Base-by-base conservation (phyloP, 2,113 vertebrate genomes). In the Heloderma charlesbogerti region DNA sequence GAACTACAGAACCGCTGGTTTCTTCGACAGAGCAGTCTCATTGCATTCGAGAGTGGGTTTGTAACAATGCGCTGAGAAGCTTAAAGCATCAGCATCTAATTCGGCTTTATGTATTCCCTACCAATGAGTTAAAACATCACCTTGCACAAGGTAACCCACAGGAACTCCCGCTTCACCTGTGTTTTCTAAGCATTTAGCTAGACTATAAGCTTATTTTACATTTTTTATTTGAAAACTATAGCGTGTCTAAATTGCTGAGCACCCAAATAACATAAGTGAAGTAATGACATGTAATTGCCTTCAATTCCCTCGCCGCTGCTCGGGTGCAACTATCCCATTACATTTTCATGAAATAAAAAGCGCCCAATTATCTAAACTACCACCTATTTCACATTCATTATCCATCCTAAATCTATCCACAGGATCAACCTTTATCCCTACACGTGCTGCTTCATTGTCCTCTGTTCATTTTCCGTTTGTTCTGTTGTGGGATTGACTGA, bases 371-470 rank as follows among this genome's bases (percentile, higher is more conserved):
- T 95, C 93, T 94, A 94, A 96, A 96, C 92, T 94, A 94, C 91
- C 92, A 96, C 94, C 93, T 96, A 95, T 94, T 97, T 93, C 94
- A 93, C 94, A 94, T 96, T 96, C 96, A 96, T 96, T 95, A 96
- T 92, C 91, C 94, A 92, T 90, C 94, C 94, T 90, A 84, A 84
- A 95, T 95, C 94, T 93, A 95, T 95, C 93, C 94, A 83, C 66
- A 92, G 92, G 91, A 93, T 90, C 86, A 94, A 93, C 2, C 31
- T 83, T 94, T 91, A 69, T 93, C 96, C 92, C 87, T 29, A 77
- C 3, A 86, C 87, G 37, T 63, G 4, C 2, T 18, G 67, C 45
- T 82, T 93, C 88, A 82, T 88, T 93, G 92, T 92, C 80, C 83
- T 87, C 89, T 79, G 84, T 45, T 51, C 16, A 40, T 54, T 34